Base-by-base conservation (phyloP, 2,888 invertebrate genomes). In the Drosophila mercatorum region DNA sequence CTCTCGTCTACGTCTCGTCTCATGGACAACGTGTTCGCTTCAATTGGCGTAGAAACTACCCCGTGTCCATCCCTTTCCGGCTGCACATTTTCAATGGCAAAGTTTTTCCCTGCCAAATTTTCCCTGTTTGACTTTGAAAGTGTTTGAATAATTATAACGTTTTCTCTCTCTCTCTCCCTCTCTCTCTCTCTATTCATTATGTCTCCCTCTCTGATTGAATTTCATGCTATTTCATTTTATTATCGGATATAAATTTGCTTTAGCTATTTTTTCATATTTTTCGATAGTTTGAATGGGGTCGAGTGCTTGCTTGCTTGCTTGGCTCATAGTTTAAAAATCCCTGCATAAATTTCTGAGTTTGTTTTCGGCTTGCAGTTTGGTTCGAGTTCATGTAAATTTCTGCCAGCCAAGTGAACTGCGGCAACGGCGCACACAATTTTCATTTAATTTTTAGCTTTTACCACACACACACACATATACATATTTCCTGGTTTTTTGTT, bases 111-210 rank as follows among this genome's bases (percentile, higher is more conserved):
- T 58, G 36, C 67, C 49, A 11, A 55, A 59, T 65, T 70, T 66
- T 75, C 14, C 26, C 43, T 61, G 49, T 52, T 73, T 82, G 82
- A 82, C 78, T 84, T 80, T 75, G 74, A 84, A 87, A 87, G 72
- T 78, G 84, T 87, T 84, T 84, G 84, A 84, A 84, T 87, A 84
- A 84, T 84, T 84, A 84, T 84, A 68, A 72, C 72, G 75, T 72
- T 75, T 82, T 58, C 28, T 31, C 31, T 31, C 31, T 31, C 31
- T 4, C 31, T 31, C 31, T 31, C 31, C 4, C 31, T 31, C 31
- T 31, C 31, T 28, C 44, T 47, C 41, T 44, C 52, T 57, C 52
- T 55, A 43, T 40, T 51, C 43, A 57, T 59, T 51, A 11, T 12
- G 40, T 38, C 47, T 51, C 31, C 60, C 46, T 40, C 51, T 28